Evolutionary conservation across 1,140 invertebrate species (phyloP), one percentile per base, ranked within the genome.

Genomic region (Araneus ventricosus): DNA sequence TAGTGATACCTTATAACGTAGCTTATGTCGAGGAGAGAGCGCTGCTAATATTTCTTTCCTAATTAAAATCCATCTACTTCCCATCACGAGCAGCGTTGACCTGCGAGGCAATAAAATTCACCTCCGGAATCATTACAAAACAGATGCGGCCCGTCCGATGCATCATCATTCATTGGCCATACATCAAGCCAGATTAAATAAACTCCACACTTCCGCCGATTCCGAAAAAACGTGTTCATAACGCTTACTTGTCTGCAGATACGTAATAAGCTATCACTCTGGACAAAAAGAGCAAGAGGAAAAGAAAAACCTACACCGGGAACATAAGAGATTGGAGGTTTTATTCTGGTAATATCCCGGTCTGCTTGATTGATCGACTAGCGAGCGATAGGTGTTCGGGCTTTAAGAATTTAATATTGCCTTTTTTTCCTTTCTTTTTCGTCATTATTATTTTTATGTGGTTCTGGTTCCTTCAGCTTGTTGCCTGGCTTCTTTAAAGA

Each of bases 371-470:
- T 84, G 80, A 84, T 84, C 45, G 39, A 52, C 39, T 52, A 45
- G 17, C 41, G 27, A 84, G n/a, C 22, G 80, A 84, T 84, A 84
- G 80, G 39, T 52, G 39, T 52, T 84, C 45, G 7, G 80, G 45
- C 80, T 84, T 84, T 84, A 41, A 45, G 39, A 84, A 84, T 84
- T 84, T 84, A 45, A 45, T 52, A 52, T 84, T 84, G 39, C 45
- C 17, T 84, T 84, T 27, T 52, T 52, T 52, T 8, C n/a, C 24
- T 17, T 79, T 20, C 27, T 34, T 27, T 34, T 30, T 20, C 20
- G 6, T 30, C 30, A 27, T 34, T 27, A 79, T 79, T 34, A 79
- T 30, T 79, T 79, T 79, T 79, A 30, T 24, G 22, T 45, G 5
- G 22, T 52, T 41, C 41, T 84, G 10, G 24, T 52, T 52, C 80